A percentile compares a stretch with the other conserved stretches of the same genome.
phyloP scores from a whole-genome alignment of 1,140 invertebrate genomes.

The Leptoteleia sp. region DNA sequence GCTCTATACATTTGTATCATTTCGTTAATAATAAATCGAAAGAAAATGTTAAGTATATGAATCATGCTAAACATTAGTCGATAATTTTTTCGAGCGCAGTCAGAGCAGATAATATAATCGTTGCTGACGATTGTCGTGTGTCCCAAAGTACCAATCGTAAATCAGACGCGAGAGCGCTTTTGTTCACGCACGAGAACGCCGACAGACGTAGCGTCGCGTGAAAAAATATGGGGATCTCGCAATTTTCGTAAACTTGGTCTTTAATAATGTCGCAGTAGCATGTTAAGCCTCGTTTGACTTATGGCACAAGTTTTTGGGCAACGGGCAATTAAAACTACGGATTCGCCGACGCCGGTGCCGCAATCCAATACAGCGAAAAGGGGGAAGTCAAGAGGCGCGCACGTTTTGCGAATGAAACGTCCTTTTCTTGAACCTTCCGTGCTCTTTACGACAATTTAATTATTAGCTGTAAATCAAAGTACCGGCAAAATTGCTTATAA shows the following conservation, averaged over 20 bases:
- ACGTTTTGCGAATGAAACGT: constrained; percentile 62
- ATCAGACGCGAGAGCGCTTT: constrained; percentile 7
- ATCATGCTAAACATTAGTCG: too few species aligned
- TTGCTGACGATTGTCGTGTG: too few species aligned
- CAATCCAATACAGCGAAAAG: constrained; percentile 50
- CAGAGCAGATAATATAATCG: too few species aligned
- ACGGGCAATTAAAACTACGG: constrained; percentile 71
- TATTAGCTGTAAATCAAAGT: constrained; percentile 78
- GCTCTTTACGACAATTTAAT: constrained; percentile 78
- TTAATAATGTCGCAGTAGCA: constrained; percentile 65
- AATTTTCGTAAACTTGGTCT: constrained; percentile 59
- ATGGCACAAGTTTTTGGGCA: constrained; percentile 75
- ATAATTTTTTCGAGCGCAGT: too few species aligned
- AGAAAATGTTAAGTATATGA: too few species aligned
- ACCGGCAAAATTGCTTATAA: constrained; percentile 71
- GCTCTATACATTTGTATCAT: too few species aligned
- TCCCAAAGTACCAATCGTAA: neutral
- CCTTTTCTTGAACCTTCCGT: constrained; percentile 62
- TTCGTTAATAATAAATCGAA: too few species aligned
- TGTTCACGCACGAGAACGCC: constrained; percentile 13
- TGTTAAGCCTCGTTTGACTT: constrained; percentile 71
- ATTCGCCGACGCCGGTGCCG: constrained; percentile 34
- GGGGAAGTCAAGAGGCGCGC: constrained; percentile 44
- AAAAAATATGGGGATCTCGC: constrained; percentile 34
- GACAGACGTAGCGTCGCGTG: too few species aligned